Conservation (phyloP, 2,113 vertebrate genomes). For the Crotalus tigris region DNA sequence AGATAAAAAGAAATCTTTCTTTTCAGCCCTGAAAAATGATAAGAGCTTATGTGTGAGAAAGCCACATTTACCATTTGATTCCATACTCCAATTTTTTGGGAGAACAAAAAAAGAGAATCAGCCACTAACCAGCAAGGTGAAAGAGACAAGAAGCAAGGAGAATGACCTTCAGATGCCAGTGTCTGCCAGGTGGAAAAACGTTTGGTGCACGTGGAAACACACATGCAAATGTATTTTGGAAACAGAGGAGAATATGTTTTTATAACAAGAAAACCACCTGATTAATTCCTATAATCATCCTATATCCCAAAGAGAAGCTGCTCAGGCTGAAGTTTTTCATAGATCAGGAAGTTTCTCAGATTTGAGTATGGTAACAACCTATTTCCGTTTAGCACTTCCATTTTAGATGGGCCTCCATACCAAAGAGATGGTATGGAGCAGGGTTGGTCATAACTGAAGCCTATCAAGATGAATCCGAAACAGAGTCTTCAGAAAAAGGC, state of each 20-base stretch:
- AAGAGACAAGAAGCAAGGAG: background rate
- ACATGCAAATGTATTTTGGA: background rate
- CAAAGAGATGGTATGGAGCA: background rate
- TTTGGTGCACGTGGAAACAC: background rate
- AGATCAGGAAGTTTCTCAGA: background rate
- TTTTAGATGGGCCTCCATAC: background rate
- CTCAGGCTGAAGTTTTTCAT: background rate
- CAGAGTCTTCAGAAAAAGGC: background rate
- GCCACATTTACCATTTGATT: background rate
- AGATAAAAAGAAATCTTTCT: background rate
- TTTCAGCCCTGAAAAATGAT: background rate
- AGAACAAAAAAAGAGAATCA: background rate
- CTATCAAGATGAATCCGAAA: background rate
- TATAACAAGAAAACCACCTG: background rate
- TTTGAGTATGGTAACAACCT: background rate
- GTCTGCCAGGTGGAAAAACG: background rate
- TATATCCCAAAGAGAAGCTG: background rate
- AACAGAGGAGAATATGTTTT: background rate
- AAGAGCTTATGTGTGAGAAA: background rate
- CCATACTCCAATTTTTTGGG: background rate
- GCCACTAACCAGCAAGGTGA: background rate
- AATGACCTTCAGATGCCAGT: background rate
- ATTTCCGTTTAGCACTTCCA: background rate
- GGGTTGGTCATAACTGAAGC: background rate
- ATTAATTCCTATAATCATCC: background rate